Percentiles rank a stretch among this genome's conserved stretches.
These are phyloP conservation scores for Agriopis aurantiaria DNA, from an alignment of 2,888 invertebrate genomes.

Conservation along the genomic window DNA sequence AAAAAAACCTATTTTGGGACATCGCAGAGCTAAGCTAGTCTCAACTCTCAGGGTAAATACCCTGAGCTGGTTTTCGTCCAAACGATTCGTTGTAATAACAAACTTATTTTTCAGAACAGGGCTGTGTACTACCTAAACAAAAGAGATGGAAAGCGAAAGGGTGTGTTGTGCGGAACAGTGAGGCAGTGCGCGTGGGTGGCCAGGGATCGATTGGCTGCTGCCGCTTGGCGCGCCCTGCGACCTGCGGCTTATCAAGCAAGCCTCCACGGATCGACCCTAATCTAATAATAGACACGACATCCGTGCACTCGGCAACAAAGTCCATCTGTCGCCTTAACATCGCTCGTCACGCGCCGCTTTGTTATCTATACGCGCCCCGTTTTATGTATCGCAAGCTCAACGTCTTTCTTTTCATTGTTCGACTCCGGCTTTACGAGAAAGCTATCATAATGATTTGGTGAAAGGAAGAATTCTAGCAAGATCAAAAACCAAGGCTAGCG, in stretches of 20 bases:
- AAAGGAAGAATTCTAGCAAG: background rate
- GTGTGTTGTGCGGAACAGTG: conserved; percentile 52
- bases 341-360: conserved; percentile 26
- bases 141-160: conserved; percentile 49
- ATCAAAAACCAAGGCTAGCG: background rate
- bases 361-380: conserved; percentile 7
- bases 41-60: conserved; percentile 16
- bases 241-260: conserved; percentile 66
- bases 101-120: conserved; percentile 22
- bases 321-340: conserved; percentile 11
- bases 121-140: conserved; percentile 47
- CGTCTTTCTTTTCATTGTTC: conserved; percentile 11
- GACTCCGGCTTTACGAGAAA: conserved; percentile 2
- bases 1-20: no score
- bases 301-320: conserved; percentile 53
- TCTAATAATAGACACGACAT: conserved; percentile 72
- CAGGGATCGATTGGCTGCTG: conserved; percentile 55
- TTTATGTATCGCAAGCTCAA: conserved; percentile 9
- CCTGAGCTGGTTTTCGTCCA: conserved; percentile 15
- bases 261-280: conserved; percentile 71
- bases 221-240: conserved; percentile 64
- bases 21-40: conserved; percentile 27
- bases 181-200: conserved; percentile 55
- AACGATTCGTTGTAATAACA: conserved; percentile 7
- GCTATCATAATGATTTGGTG: conserved; percentile 1